Evolutionary conservation across 1,140 invertebrate genomes (phyloP), one percentile per base, ranked within the genome.

Genomic region (Aphelenchoides avenae): DNA sequence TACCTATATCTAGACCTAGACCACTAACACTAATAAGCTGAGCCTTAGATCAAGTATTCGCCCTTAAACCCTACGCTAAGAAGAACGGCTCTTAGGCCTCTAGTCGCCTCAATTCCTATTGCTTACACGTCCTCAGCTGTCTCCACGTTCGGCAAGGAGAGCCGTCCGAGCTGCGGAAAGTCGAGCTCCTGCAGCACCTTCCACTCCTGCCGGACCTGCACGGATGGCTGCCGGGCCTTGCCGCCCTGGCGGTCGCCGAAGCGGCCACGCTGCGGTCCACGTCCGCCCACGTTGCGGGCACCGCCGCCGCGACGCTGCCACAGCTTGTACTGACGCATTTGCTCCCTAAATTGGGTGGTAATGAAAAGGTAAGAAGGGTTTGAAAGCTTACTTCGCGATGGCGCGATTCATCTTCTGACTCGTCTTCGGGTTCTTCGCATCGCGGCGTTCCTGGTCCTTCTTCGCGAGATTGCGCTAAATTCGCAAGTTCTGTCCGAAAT

Each of bases 111-210:
- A 46, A 46, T 46, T 20, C 24, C 15, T 20, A 46, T 5, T 0
- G 57, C 74, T 66, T 41, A 77, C 74, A 78, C 78, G 40, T 78
- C 75, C 30, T 67, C 52, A 24, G 57, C 70, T 6, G 29, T 29
- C 15, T 72, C 70, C 22, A 77, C 57, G 49, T 75, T 71, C 4
- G 82, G 81, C 22, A 83, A 61, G 40, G 88, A 91, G 0, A 99
- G 81, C 79, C 99, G 98, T 5, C 86, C 84, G 11, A 99, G 82
- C 11, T 92, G 84, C 11, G 89, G 88, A 77, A 98, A 98, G 80
- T 99, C 94, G 89, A 99, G 94, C 78, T 99, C 94, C 68, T 98
- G 91, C 71, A 98, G 88, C 5, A 93, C 92, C 33, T 85, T 85
- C 95, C 95, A 99, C 58, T 91, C 90, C 3, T 92, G 87, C 46